phyloP scores from a whole-genome alignment of 2,113 vertebrate genomes.

The zebrafish (Danio rerio) region DNA sequence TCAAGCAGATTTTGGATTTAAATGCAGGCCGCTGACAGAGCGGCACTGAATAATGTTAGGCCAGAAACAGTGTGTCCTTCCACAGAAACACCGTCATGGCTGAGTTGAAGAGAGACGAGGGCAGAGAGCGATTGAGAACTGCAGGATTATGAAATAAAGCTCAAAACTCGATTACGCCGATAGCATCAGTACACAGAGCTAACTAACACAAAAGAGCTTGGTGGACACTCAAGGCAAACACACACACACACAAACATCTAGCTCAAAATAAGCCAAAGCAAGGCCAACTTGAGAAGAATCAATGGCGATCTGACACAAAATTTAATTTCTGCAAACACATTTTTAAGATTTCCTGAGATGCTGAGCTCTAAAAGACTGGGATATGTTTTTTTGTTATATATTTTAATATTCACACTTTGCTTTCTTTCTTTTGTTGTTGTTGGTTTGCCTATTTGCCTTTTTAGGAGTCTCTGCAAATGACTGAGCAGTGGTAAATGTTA shows the following conservation, averaged over 20 bases:
- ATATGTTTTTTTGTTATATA: too few relatives aligned
- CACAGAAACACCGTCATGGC: slow-evolving; percentile 17
- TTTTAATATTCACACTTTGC: too few relatives aligned
- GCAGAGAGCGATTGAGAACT: background rate
- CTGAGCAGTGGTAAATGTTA: background rate
- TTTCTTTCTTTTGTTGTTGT: too few relatives aligned
- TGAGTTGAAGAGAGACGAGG: background rate
- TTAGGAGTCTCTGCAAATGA: too few relatives aligned
- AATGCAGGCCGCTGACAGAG: too few relatives aligned
- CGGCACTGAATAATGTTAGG: slow-evolving; percentile 20
- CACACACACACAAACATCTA: slow-evolving; percentile 28
- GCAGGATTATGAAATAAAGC: slow-evolving; percentile 54
- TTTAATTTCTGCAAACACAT: slow-evolving; percentile 40
- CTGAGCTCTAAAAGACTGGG: too few relatives aligned
- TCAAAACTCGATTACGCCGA: slow-evolving; percentile 76
- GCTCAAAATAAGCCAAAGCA: background rate
- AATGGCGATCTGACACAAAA: slow-evolving; percentile 15
- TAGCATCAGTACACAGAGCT: slow-evolving; percentile 67
- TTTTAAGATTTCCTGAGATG: too few relatives aligned
- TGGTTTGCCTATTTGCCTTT: background rate
- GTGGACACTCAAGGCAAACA: too few relatives aligned
- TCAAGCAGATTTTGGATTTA: too few relatives aligned
- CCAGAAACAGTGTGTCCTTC: slow-evolving; percentile 8
- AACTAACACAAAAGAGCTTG: slow-evolving; percentile 8
- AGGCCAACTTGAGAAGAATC: slow-evolving; percentile 43